Conservation (phyloP, 2,797 vertebrate genomes). For the Cetoscarus ocellatus region DNA sequence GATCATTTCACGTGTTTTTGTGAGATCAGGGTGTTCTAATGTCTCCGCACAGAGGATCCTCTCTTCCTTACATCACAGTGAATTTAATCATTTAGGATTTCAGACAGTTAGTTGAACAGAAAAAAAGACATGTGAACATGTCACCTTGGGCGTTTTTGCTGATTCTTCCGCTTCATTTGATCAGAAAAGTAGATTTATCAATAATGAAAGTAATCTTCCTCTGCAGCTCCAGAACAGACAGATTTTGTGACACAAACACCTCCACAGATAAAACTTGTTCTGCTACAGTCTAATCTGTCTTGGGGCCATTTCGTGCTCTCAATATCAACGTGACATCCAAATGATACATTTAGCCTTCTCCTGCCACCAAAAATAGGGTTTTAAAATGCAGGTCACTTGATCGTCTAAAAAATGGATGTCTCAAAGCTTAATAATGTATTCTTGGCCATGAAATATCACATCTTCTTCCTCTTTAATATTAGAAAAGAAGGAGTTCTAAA, state of each 20-base stretch:
- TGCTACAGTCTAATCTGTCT: slow-evolving; percentile 16
- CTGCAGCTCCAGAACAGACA: not conserved
- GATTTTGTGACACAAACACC: slow-evolving; percentile 10
- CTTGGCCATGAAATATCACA: not conserved
- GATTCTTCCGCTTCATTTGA: not conserved
- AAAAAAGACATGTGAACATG: not conserved
- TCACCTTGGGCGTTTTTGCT: not conserved
- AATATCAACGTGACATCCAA: slow-evolving; percentile 28
- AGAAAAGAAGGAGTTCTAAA: not conserved
- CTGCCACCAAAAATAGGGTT: slow-evolving; percentile 9
- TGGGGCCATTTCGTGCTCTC: slow-evolving; percentile 37
- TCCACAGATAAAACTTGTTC: slow-evolving; percentile 14
- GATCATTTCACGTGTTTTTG: not conserved
- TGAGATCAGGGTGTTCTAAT: not conserved
- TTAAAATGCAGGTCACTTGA: slow-evolving; percentile 17
- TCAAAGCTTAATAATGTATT: not conserved
- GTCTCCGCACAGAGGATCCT: not conserved
- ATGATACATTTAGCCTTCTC: slow-evolving; percentile 7
- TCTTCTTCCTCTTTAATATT: not conserved
- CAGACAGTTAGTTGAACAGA: not conserved
- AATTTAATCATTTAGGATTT: not conserved
- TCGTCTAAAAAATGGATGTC: not conserved
- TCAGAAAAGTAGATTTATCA: not conserved
- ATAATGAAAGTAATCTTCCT: slow-evolving; percentile 6
- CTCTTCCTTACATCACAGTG: not conserved